phyloP scores from a whole-genome alignment of 2,113 vertebrate genomes.

The Carassius carassius region DNA sequence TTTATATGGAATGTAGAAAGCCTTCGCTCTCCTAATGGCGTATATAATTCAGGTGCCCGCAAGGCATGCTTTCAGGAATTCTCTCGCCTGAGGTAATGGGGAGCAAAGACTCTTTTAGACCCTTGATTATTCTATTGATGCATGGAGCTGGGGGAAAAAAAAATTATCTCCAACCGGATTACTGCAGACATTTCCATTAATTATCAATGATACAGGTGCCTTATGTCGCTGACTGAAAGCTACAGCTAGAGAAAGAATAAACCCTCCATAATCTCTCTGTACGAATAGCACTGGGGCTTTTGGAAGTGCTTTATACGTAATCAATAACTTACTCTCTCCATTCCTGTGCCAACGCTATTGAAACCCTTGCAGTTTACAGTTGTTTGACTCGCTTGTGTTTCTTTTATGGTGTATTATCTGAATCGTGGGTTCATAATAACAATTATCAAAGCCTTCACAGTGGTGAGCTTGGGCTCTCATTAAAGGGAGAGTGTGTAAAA shows the following conservation, averaged over 20 bases:
- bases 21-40: conserved; percentile 94
- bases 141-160: conserved; percentile 94
- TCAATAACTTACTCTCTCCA: conserved; percentile 85
- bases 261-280: conserved; percentile 19
- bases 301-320: conserved; percentile 88
- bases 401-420: conserved; percentile 88
- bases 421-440: conserved; percentile 75
- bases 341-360: conserved; percentile 73
- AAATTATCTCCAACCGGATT: conserved; percentile 95
- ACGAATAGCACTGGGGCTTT: conserved; percentile 65
- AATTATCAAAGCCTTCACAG: conserved; percentile 75
- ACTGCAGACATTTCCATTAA: conserved; percentile 99
- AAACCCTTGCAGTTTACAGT: conserved; percentile 80
- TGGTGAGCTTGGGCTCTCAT: conserved; percentile 71
- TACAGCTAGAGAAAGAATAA: conserved; percentile 57
- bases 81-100: conserved; percentile 99
- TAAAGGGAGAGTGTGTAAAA: conserved; percentile 74
- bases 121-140: conserved; percentile 99
- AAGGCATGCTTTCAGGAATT: conserved; percentile 99
- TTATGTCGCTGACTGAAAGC: conserved; percentile 65
- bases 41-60: conserved; percentile 99
- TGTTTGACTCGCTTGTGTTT: conserved; percentile 89
- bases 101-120: conserved; percentile 96
- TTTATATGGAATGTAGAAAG: conserved; percentile 91
- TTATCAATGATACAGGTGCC: conserved; percentile 93